phyloP scores from a whole-genome alignment of 2,888 invertebrate genomes.

The Cylloceria caligata region DNA sequence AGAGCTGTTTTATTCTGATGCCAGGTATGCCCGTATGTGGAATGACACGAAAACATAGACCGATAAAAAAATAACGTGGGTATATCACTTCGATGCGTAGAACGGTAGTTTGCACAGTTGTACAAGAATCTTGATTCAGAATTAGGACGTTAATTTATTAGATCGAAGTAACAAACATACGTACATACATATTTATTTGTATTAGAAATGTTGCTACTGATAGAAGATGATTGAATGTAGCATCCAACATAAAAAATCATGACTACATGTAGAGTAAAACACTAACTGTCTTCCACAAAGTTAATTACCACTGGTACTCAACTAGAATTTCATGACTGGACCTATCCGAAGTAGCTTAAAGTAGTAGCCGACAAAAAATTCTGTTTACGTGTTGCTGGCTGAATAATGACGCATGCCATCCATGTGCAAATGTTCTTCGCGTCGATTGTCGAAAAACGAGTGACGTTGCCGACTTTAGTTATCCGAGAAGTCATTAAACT shows the following conservation, averaged over 20 bases:
- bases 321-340: constrained; percentile 17
- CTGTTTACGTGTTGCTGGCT: constrained; percentile 38
- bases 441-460: constrained; percentile 24
- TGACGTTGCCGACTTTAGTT: neutral
- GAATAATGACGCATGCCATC: constrained; percentile 42
- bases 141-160: constrained; percentile 9
- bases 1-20: constrained; percentile 28
- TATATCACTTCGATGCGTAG: too few relatives aligned
- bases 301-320: constrained; percentile 3
- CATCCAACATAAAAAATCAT: constrained; percentile 48
- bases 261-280: constrained; percentile 25
- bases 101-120: neutral
- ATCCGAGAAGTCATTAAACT: constrained; percentile 34
- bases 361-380: constrained; percentile 33
- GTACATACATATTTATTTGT: neutral
- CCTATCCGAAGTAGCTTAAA: constrained; percentile 18
- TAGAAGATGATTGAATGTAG: constrained; percentile 47
- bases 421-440: constrained; percentile 19
- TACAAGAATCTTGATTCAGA: neutral
- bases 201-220: constrained; percentile 4
- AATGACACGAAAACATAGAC: too few relatives aligned
- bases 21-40: too few relatives aligned
- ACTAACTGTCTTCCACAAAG: constrained; percentile 23
- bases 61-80: too few relatives aligned
- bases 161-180: too few relatives aligned